Evolutionary conservation across 2,113 vertebrate genomes (phyloP), one percentile per base, ranked within the genome.

Genomic region (Lampris incognitus): DNA sequence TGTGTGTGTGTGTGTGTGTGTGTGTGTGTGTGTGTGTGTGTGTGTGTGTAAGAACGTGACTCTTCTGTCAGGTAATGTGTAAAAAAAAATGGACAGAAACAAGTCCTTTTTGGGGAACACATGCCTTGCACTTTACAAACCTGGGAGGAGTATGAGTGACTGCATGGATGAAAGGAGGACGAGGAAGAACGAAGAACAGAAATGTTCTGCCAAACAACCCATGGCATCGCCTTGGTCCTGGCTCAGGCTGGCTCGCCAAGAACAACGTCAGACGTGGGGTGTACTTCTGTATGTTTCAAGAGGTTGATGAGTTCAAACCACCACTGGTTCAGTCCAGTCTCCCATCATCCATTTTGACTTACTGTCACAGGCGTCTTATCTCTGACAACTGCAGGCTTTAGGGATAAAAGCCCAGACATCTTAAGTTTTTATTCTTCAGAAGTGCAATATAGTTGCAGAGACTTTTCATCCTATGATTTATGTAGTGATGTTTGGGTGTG

Each of bases 201-300:
- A 77, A 81, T 69, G 48, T 77, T 78, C 87, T 90, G 91, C 90
- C 89, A 91, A 93, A 89, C 78, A 85, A 88, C 84, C 83, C 66
- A 90, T 91, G 90, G 91, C 92, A 94, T 88, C 48, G 76, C 79
- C 80, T 79, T 57, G 83, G 73, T 88, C 81, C 74, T 69, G 83
- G 77, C 85, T 88, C 81, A 67, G 77, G 72, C 74, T 74, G 78
- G 73, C 82, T 5, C 4, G 6, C n/a, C 24, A 37, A 36, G 37
- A 82, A 81, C 82, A 62, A 39, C 70, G 57, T 0, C 66, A 9
- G 60, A 78, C 66, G 40, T 39, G 13, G 10, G 49, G 67, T 5
- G 55, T 77, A 78, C 61, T 74, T 42, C 75, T 58, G 0, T 11
- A 9, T 40, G 63, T 57, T 50, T 71, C 56, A 44, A 49, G 54